Evolutionary conservation across 2,797 vertebrate genomes (phyloP).

Genomic region (Crenuchus spilurus): DNA sequence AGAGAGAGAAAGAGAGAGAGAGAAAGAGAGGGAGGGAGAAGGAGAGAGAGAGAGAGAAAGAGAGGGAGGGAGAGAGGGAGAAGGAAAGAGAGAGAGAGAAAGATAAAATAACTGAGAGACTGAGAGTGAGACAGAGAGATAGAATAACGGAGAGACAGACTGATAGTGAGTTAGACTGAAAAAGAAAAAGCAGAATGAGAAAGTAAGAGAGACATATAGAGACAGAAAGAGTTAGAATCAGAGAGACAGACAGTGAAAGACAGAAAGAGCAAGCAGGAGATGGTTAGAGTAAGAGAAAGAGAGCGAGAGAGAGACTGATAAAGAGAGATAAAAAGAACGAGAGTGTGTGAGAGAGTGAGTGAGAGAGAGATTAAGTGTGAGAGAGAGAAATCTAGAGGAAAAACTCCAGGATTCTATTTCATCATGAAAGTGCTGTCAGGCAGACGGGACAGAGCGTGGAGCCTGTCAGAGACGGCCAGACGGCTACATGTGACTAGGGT

Average conservation of each 20-base stretch:
- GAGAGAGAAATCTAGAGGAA: background rate
- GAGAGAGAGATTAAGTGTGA: background rate
- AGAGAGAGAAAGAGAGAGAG: too few relatives aligned
- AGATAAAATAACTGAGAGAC: too few relatives aligned
- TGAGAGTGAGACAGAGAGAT: too few relatives aligned
- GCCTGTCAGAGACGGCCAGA: conserved; percentile 6
- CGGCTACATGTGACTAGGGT: conserved; percentile 34
- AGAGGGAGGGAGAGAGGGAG: too few relatives aligned
- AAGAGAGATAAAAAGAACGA: background rate
- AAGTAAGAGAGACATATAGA: background rate
- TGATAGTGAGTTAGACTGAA: too few relatives aligned
- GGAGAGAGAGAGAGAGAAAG: too few relatives aligned
- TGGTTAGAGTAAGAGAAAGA: background rate
- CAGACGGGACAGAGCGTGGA: background rate
- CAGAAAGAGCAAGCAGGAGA: background rate
- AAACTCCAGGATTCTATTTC: conserved; percentile 18
- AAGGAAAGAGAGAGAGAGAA: too few relatives aligned
- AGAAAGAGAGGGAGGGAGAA: too few relatives aligned
- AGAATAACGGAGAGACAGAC: too few relatives aligned
- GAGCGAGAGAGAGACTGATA: background rate
- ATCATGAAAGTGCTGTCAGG: conserved; percentile 17
- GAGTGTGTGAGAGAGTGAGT: too few relatives aligned
- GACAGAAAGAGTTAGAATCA: too few relatives aligned
- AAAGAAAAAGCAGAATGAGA: too few relatives aligned
- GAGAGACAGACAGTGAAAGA: background rate